A percentile compares a stretch with the other conserved stretches of the same genome.
phyloP scores from a whole-genome alignment of 1,140 invertebrate genomes.

The Acromyrmex charruanus region DNA sequence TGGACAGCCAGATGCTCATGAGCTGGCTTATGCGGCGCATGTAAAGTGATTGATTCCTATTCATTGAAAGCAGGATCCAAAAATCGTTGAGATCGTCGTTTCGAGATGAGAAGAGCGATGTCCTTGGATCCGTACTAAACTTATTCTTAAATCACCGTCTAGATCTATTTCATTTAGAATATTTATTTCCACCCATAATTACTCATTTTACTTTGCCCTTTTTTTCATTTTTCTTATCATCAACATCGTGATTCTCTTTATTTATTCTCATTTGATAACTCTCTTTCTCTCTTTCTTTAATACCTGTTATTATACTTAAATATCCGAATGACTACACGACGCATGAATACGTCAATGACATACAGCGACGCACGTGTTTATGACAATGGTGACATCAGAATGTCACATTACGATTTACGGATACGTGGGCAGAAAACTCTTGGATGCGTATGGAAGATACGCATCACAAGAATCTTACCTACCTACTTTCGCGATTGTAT shows the following conservation, averaged over 20 bases:
- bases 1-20: constrained; percentile 87
- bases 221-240: neutral
- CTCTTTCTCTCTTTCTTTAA: constrained; percentile 12
- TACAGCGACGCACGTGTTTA: constrained; percentile 45
- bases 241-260: neutral
- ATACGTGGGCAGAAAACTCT: constrained; percentile 22
- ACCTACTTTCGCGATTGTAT: constrained; percentile 72
- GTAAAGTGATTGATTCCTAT: constrained; percentile 70
- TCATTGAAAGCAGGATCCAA: neutral
- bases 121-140: constrained; percentile 29
- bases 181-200: constrained; percentile 31
- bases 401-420: constrained; percentile 34
- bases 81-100: neutral
- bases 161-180: neutral
- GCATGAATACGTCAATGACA: constrained; percentile 48
- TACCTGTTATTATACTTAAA: constrained; percentile 1
- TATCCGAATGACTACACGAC: constrained; percentile 4
- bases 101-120: neutral
- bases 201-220: neutral
- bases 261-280: no score
- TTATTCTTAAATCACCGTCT: constrained; percentile 1
- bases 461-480: constrained; percentile 70
- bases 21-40: constrained; percentile 90
- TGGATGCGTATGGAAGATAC: constrained; percentile 57
- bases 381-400: constrained; percentile 33